Evolutionary conservation across 2,797 vertebrate species (phyloP), one percentile per base, ranked within the genome.

Genomic region (Somateria mollissima): DNA sequence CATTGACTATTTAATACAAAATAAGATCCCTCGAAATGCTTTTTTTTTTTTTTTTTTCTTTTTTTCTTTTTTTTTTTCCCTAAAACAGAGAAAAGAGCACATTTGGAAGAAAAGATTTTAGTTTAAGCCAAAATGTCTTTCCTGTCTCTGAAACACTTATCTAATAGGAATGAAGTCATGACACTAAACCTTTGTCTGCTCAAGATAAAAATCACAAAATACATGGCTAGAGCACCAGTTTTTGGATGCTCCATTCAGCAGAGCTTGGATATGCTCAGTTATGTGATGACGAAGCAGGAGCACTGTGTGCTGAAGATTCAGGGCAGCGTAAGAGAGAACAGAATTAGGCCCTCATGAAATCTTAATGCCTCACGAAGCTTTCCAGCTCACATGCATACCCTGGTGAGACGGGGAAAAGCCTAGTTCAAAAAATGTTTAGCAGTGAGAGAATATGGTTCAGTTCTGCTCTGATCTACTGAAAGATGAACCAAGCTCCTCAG

Each of bases 331-430:
- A 70, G 20, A 77, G 32, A 95, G 86, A 91, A 89, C 80, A 95
- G 96, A 94, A 92, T 94, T 60, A 91, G 92, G 62, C 83, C 88
- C 89, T 96, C 83, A 95, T 96, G 86, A 92, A 95, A 93, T 96
- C 87, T 94, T 97, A 93, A 95, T 79, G 84, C 77, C 56, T 58
- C 74, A 47, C 88, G 87, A 96, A 96, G 87, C 91, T 92, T 96
- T 96, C 84, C 87, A 94, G 85, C 80, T 90, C 39, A 49, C 85
- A 84, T 71, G 47, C 37, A 61, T 91, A 94, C n/a, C 66, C 87
- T 88, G 83, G 80, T 87, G 95, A 96, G 92, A 94, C 61, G 39
- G 57, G 77, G 72, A 94, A 94, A 96, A 94, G 85, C 94, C 80
- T 94, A 77, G 57, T 92, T 94, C 88, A 94, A 87, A 95, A 96